phyloP scores from a whole-genome alignment of 2,797 vertebrate species.

The Syncerus caffer region DNA sequence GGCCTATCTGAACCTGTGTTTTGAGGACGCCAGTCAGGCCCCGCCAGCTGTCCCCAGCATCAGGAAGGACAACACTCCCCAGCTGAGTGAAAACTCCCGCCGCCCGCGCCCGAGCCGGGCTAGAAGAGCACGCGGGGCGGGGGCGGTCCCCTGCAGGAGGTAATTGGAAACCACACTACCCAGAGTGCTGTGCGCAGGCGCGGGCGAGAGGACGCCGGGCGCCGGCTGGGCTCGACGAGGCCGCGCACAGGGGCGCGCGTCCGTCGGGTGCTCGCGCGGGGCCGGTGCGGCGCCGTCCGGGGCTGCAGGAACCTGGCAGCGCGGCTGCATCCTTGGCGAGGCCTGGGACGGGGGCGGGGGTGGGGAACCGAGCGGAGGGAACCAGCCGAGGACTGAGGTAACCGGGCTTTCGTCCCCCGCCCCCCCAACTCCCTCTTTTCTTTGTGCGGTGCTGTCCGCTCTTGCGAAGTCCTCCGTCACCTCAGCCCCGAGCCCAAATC shows the following conservation, averaged over 20 bases:
- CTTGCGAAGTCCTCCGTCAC: background rate
- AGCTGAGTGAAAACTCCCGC: accelerated
- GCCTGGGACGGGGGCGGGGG: no score
- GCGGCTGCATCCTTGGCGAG: background rate
- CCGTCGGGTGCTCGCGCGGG: background rate
- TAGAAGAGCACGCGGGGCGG: accelerated
- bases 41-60: background rate
- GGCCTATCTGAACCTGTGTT: no score
- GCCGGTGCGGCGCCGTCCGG: accelerated
- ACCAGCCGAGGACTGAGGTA: slow-evolving; percentile 7
- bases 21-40: no score
- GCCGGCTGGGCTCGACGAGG: background rate
- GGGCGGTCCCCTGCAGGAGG: accelerated
- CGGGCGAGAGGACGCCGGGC: background rate
- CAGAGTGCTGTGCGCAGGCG: slow-evolving; percentile 16
- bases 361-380: background rate
- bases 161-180: slow-evolving; percentile 48
- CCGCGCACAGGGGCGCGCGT: background rate
- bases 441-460: background rate
- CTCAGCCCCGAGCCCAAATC: background rate
- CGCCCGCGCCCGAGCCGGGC: accelerated
- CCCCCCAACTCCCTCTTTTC: background rate
- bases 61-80: accelerated
- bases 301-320: background rate
- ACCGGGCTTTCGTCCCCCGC: background rate